Evolutionary conservation across 2,797 vertebrate genomes (phyloP).

Genomic region (Toxotes lorentzi): DNA sequence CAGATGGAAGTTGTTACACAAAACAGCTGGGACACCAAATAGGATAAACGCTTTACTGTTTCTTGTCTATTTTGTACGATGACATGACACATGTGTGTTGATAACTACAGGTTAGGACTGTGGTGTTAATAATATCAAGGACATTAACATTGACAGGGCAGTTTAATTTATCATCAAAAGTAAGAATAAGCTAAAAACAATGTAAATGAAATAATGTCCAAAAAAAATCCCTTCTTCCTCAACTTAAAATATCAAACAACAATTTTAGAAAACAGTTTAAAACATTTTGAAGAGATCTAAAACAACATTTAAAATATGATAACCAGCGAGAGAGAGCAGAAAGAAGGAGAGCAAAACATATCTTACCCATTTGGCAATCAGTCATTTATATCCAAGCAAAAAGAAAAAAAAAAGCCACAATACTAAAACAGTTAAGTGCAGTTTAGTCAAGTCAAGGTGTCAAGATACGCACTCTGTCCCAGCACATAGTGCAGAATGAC

Average conservation of each 20-base stretch:
- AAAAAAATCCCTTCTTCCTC: background rate
- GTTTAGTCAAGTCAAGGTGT: background rate
- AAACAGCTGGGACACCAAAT: background rate
- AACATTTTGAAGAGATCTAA: background rate
- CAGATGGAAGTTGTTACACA: background rate
- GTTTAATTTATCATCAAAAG: background rate
- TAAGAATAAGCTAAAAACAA: background rate
- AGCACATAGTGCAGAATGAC: constrained; percentile 3
- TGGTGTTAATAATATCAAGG: background rate
- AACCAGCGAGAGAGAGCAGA: background rate
- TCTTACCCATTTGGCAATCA: constrained; percentile 77
- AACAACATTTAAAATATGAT: background rate
- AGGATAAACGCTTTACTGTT: background rate
- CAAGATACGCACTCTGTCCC: background rate
- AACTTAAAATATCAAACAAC: background rate
- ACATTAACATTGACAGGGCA: background rate
- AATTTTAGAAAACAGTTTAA: background rate
- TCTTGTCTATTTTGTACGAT: background rate
- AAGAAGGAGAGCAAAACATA: background rate
- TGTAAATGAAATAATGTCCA: background rate
- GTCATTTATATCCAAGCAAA: constrained; percentile 70
- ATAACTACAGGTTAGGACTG: background rate
- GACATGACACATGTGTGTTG: background rate
- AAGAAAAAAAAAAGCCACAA: background rate
- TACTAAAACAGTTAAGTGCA: background rate